A percentile compares a stretch with the other conserved stretches of the same genome.
Conservation (phyloP, 2,113 vertebrate genomes). For the Antidorcas marsupialis region DNA sequence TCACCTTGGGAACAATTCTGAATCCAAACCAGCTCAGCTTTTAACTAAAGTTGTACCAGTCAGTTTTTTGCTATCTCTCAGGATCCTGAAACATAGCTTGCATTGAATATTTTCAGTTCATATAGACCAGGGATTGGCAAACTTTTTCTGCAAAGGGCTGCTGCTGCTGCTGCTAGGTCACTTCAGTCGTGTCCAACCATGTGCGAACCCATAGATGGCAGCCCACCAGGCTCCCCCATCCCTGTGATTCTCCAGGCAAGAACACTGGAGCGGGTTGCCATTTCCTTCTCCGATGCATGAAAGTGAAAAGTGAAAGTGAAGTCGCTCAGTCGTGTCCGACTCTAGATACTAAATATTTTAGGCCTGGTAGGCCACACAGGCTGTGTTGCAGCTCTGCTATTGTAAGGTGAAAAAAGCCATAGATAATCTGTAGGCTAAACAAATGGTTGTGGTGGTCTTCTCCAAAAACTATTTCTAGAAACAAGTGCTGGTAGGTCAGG, state of each 20-base stretch:
- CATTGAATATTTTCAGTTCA: constrained; percentile 11
- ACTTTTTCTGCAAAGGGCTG: background rate
- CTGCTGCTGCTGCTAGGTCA: no score
- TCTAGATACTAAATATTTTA: background rate
- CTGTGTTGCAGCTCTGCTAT: background rate
- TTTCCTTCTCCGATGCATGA: no score
- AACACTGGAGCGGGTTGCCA: no score
- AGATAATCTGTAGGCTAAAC: background rate
- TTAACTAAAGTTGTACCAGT: background rate
- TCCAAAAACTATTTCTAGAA: constrained; percentile 22
- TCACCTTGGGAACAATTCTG: constrained; percentile 1
- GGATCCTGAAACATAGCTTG: background rate
- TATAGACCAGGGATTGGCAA: background rate
- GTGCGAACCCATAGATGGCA: no score
- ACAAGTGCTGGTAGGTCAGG: background rate
- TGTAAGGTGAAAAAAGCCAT: background rate
- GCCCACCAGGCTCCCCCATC: no score
- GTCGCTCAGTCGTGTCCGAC: no score
- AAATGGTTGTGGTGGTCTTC: background rate
- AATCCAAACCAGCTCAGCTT: background rate
- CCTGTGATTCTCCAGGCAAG: no score
- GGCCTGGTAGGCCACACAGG: background rate
- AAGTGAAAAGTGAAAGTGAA: no score
- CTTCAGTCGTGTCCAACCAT: no score
- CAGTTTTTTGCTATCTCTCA: background rate